A percentile compares a stretch with the other conserved stretches of the same genome.
Evolutionary conservation across 1,140 invertebrate genomes (phyloP).

Genomic region (Physella acuta): DNA sequence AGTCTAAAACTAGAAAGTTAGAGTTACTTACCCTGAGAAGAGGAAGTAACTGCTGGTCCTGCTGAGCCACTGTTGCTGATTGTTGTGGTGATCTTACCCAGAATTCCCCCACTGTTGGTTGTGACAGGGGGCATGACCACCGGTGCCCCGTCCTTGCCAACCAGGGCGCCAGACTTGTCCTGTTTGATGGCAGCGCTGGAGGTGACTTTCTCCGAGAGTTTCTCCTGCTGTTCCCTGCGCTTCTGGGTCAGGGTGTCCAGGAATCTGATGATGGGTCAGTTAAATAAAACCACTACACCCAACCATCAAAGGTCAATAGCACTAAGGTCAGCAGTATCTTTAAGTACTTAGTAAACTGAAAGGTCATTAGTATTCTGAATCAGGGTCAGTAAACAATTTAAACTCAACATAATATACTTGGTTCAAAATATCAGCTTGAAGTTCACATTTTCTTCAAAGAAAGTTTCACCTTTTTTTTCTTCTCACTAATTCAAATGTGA

Average conservation of each 20-base stretch:
- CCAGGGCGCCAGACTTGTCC: constrained; percentile 26
- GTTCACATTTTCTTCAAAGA: too few species aligned
- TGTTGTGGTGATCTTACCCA: not conserved
- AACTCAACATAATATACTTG: too few species aligned
- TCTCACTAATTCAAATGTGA: too few species aligned
- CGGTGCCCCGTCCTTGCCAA: constrained; percentile 21
- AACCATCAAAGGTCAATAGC: not conserved
- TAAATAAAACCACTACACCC: not conserved
- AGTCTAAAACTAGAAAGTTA: too few species aligned
- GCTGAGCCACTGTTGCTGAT: not conserved
- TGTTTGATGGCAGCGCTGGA: constrained; percentile 36
- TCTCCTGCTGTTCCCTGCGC: constrained; percentile 51
- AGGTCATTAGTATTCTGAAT: too few species aligned
- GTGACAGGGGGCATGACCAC: not conserved
- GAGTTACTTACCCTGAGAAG: not conserved
- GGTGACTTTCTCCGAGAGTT: constrained; percentile 43
- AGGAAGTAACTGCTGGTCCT: not conserved
- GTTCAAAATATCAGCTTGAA: too few species aligned
- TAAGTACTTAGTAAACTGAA: too few species aligned
- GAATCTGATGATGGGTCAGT: constrained; percentile 38
- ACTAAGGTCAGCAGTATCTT: too few species aligned
- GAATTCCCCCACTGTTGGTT: not conserved
- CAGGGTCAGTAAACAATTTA: too few species aligned
- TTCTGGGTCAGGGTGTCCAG: constrained; percentile 48
- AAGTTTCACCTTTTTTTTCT: too few species aligned